These are phyloP conservation scores for Hemistola chrysoprasaria DNA, from an alignment of 2,888 invertebrate species.

Conservation along the genomic window DNA sequence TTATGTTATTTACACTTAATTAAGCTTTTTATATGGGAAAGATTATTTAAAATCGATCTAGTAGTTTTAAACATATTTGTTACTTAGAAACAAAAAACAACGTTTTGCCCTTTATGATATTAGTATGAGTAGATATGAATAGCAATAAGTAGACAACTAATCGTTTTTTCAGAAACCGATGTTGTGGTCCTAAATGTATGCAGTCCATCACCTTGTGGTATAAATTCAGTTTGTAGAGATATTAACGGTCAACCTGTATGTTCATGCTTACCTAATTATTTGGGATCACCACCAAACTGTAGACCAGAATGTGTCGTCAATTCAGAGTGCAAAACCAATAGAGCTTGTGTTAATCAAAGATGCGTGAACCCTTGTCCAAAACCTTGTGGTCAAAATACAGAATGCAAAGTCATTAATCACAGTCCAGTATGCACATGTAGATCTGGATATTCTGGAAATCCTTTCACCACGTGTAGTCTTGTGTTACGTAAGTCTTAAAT, in stretches of 20 bases:
- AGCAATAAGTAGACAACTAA: too few relatives aligned
- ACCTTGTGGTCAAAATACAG: constrained; percentile 85
- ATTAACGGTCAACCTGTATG: constrained; percentile 87
- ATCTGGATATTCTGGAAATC: constrained; percentile 85
- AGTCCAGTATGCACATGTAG: constrained; percentile 87
- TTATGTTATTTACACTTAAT: too few relatives aligned
- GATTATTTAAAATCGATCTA: too few relatives aligned
- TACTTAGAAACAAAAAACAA: too few relatives aligned
- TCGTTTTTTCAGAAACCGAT: constrained; percentile 61
- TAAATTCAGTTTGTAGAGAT: constrained; percentile 87
- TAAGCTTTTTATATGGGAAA: too few relatives aligned
- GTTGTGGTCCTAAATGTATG: constrained; percentile 82
- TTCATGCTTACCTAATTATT: constrained; percentile 85
- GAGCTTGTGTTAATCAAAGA: constrained; percentile 86
- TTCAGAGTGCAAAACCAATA: constrained; percentile 84
- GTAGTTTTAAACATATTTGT: too few relatives aligned
- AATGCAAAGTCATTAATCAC: constrained; percentile 87
- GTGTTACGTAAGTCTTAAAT: constrained; percentile 75
- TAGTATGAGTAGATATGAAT: too few relatives aligned
- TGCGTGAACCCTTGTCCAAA: constrained; percentile 87
- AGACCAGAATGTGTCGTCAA: constrained; percentile 85
- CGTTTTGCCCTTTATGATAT: too few relatives aligned
- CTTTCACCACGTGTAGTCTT: constrained; percentile 84
- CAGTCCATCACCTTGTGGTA: constrained; percentile 88
- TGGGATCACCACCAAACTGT: constrained; percentile 85